A percentile compares a stretch with the other conserved stretches of the same genome.
Evolutionary conservation across 2,888 invertebrate species (phyloP).

Genomic region (Eristalis arbustorum): DNA sequence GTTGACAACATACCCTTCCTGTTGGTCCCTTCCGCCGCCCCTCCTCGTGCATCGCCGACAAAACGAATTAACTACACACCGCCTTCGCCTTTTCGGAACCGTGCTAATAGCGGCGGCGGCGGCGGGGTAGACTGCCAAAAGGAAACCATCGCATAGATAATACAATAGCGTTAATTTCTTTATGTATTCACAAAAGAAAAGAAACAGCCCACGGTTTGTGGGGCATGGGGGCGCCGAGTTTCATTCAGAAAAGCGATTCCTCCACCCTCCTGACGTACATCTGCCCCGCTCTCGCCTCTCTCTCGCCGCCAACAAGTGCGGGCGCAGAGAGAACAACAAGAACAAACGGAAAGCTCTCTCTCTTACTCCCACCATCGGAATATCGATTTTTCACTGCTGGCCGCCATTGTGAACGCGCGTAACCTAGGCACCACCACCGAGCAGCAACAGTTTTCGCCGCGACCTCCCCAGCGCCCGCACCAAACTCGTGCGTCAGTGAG

Average conservation of each 20-base stretch:
- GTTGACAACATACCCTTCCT: conserved; percentile 15
- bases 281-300: background rate
- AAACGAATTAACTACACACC: conserved; percentile 1
- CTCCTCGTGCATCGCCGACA: background rate
- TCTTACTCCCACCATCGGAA: background rate
- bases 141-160: background rate
- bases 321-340: background rate
- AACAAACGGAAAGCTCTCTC: background rate
- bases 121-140: background rate
- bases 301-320: background rate
- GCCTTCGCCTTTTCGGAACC: conserved; percentile 11
- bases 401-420: background rate
- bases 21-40: background rate
- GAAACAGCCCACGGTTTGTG: background rate
- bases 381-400: conserved; percentile 37
- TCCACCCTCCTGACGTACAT: conserved; percentile 38
- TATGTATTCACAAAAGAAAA: conserved; percentile 1
- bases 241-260: conserved; percentile 39
- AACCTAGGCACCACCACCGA: conserved; percentile 18
- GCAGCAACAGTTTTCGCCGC: conserved; percentile 34
- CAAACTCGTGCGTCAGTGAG: background rate
- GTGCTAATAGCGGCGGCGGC: background rate
- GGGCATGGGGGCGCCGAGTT: conserved; percentile 2
- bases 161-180: conserved; percentile 17
- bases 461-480: background rate